A percentile compares a stretch with the other conserved stretches of the same genome.
phyloP scores from a whole-genome alignment of 2,888 invertebrate genomes.

The Villa cingulata region DNA sequence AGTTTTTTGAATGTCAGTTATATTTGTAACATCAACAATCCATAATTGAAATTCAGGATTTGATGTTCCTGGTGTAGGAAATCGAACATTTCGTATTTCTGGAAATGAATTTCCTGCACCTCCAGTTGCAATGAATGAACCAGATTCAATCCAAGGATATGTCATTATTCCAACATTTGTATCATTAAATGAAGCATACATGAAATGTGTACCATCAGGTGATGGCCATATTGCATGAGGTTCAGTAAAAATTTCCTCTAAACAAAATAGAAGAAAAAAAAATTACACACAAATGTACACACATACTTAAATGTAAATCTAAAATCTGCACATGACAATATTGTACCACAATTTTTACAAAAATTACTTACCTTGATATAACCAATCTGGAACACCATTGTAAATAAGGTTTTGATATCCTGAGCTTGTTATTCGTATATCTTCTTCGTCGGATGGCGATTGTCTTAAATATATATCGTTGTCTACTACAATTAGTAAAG shows the following conservation, averaged over 20 bases:
- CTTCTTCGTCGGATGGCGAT: conserved; percentile 53
- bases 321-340: not conserved
- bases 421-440: conserved; percentile 58
- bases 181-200: conserved; percentile 81
- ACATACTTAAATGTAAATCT: not conserved
- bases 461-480: conserved; percentile 80
- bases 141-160: conserved; percentile 70
- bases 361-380: conserved; percentile 69
- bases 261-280: conserved; percentile 16
- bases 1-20: conserved; percentile 48
- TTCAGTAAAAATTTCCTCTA: conserved; percentile 77
- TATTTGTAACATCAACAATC: conserved; percentile 61
- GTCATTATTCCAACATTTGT: conserved; percentile 59
- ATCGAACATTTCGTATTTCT: conserved; percentile 62
- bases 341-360: not conserved
- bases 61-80: conserved; percentile 76
- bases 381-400: conserved; percentile 92
- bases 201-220: conserved; percentile 63
- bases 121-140: conserved; percentile 45
- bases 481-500: conserved; percentile 65
- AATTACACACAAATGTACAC: not conserved
- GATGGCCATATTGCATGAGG: conserved; percentile 81
- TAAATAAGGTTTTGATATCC: conserved; percentile 68
- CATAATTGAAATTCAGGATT: conserved; percentile 76
- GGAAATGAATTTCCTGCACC: conserved; percentile 56